A percentile compares a stretch with the other conserved stretches of the same genome.
These are phyloP conservation scores for Bedellia somnulentella DNA, from an alignment of 2,888 invertebrate genomes.

Conservation along the genomic window DNA sequence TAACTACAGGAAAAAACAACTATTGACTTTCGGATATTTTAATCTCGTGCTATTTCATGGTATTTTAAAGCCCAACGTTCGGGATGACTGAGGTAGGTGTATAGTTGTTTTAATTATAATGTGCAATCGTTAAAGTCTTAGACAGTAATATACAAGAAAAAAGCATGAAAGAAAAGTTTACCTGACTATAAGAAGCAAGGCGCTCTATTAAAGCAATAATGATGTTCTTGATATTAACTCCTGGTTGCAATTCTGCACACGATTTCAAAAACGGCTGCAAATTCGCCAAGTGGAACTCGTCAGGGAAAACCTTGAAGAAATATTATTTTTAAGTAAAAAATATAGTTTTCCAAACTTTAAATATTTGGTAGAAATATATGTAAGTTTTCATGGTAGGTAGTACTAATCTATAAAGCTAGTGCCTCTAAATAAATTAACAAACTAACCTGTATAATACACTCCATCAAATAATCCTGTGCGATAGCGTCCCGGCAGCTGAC, in stretches of 20 bases:
- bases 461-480: constrained; percentile 99
- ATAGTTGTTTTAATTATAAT: no score
- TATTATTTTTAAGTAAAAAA: background rate
- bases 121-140: no score
- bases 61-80: no score
- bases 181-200: constrained; percentile 81
- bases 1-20: no score
- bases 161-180: no score
- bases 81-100: no score
- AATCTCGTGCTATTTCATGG: no score
- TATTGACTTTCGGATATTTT: no score
- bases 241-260: constrained; percentile 93
- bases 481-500: constrained; percentile 98
- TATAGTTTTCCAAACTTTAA: background rate
- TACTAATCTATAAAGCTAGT: background rate
- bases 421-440: background rate
- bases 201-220: constrained; percentile 95
- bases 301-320: constrained; percentile 83
- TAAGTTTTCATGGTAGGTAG: background rate
- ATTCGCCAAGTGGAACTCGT: constrained; percentile 97
- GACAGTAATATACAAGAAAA: no score
- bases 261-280: constrained; percentile 94
- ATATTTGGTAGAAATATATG: background rate
- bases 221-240: constrained; percentile 97
- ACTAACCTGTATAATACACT: constrained; percentile 92